Conservation (phyloP, 2,113 vertebrate species). For the Colistium nudipinnis region DNA sequence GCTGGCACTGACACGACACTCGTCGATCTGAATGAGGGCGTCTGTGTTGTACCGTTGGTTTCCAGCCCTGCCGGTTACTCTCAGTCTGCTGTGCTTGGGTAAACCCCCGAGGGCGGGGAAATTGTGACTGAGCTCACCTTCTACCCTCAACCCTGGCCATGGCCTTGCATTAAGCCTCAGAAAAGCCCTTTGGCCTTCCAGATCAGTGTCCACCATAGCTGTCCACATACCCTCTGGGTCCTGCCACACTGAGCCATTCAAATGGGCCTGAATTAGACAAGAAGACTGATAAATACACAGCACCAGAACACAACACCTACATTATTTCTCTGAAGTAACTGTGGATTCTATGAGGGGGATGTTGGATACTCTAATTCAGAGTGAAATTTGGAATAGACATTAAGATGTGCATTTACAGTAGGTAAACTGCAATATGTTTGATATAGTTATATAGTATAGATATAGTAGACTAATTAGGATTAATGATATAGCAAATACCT, state of each 20-base stretch:
- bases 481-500: neutral
- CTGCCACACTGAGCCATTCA: conserved; percentile 78
- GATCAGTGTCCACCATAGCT: conserved; percentile 50
- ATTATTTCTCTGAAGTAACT: neutral
- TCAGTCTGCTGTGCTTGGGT: conserved; percentile 72
- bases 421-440: too few relatives aligned
- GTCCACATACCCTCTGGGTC: conserved; percentile 65
- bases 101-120: conserved; percentile 64
- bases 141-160: conserved; percentile 70
- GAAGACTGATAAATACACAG: conserved; percentile 9
- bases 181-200: conserved; percentile 50
- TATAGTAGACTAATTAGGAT: neutral
- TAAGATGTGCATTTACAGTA: too few relatives aligned
- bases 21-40: conserved; percentile 62
- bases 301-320: neutral
- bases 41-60: conserved; percentile 50
- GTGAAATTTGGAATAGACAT: too few relatives aligned
- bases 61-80: conserved; percentile 54
- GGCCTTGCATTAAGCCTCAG: conserved; percentile 72
- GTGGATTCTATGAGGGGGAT: neutral
- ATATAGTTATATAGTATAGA: too few relatives aligned
- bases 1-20: conserved; percentile 72
- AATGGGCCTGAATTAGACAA: conserved; percentile 58
- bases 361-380: neutral
- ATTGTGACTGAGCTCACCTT: conserved; percentile 73